A percentile compares a stretch with the other conserved stretches of the same genome.
Conservation (phyloP, 2,888 invertebrate genomes). For the Cyrtodaria siliqua region DNA sequence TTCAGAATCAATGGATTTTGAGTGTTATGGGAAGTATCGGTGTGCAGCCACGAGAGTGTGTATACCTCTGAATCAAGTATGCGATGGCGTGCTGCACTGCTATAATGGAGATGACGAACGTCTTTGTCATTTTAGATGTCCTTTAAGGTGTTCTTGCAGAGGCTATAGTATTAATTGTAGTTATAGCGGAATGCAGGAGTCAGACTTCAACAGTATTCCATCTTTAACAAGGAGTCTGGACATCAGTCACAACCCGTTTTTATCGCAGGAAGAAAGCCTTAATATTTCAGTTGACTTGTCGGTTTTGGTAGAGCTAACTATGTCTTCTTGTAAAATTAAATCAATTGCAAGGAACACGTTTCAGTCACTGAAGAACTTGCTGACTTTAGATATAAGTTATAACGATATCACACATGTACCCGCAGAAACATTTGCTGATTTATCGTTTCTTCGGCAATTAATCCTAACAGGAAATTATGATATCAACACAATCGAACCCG, state of each 20-base stretch:
- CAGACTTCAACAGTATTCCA: not conserved
- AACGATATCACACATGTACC: not conserved
- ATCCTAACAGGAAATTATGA: not conserved
- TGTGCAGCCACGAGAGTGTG: not conserved
- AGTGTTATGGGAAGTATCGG: not conserved
- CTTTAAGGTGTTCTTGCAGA: not conserved
- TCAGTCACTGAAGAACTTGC: not conserved
- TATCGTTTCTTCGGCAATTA: not conserved
- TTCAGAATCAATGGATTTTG: too few relatives aligned
- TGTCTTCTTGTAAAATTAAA: not conserved
- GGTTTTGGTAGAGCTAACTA: not conserved
- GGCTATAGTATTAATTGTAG: not conserved
- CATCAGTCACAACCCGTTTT: too few relatives aligned
- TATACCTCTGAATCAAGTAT: constrained; percentile 18
- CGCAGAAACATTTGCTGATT: not conserved
- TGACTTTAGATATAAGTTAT: not conserved
- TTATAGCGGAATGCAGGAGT: not conserved
- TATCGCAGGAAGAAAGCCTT: not conserved
- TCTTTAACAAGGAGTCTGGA: not conserved
- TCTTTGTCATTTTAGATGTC: not conserved
- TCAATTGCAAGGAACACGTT: not conserved
- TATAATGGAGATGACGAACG: constrained; percentile 57
- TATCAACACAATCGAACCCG: not conserved
- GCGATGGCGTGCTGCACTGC: constrained; percentile 48
- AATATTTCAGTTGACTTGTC: not conserved